Conservation (phyloP, 2,797 vertebrate genomes). For the Chloroceryle inda region DNA sequence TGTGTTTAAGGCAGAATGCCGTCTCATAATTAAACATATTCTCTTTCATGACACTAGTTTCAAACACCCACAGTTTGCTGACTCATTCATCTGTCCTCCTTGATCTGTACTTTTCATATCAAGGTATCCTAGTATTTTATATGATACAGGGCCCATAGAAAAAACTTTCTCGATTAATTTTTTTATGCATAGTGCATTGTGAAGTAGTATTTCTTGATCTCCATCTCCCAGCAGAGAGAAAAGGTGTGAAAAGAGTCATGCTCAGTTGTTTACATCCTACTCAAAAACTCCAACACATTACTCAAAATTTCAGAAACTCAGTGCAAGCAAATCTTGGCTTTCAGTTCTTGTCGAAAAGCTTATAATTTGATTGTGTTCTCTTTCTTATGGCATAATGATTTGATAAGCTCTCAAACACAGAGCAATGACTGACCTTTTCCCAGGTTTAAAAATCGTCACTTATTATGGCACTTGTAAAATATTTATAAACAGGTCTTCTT, state of each 20-base stretch:
- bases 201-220: background rate
- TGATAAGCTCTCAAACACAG: background rate
- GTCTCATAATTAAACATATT: background rate
- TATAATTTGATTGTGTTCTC: background rate
- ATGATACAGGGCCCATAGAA: background rate
- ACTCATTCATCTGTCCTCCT: background rate
- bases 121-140: background rate
- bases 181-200: background rate
- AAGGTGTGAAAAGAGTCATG: background rate
- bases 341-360: background rate
- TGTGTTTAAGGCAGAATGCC: background rate
- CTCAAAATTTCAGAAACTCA: background rate
- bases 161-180: background rate
- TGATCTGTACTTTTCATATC: background rate
- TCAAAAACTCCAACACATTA: background rate
- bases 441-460: background rate
- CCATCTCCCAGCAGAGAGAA: background rate
- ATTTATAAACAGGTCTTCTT: background rate
- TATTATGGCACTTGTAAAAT: background rate
- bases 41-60: background rate
- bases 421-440: background rate
- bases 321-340: background rate
- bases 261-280: background rate
- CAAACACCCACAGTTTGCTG: background rate
- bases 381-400: background rate